phyloP scores from a whole-genome alignment of 1,140 invertebrate genomes.

The Battus philenor region DNA sequence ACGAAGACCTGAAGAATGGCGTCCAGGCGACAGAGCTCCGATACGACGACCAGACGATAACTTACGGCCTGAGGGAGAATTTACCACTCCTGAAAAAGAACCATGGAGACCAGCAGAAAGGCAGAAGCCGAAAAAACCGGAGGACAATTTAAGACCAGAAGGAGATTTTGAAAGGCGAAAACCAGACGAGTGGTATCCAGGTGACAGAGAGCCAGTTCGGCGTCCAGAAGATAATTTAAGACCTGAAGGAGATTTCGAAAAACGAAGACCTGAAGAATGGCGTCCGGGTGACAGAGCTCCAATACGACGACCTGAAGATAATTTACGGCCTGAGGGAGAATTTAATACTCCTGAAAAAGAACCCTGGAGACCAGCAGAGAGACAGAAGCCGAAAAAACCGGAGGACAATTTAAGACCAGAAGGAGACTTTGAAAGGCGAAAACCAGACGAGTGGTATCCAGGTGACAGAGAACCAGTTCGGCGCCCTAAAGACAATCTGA shows the following conservation, averaged over 20 bases:
- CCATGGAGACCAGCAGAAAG: slow-evolving; percentile 65
- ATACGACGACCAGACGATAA: slow-evolving; percentile 76
- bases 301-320: slow-evolving; percentile 76
- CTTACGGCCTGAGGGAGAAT: slow-evolving; percentile 79
- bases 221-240: slow-evolving; percentile 77
- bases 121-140: slow-evolving; percentile 42
- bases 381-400: slow-evolving; percentile 45
- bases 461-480: slow-evolving; percentile 60
- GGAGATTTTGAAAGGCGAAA: slow-evolving; percentile 77
- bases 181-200: slow-evolving; percentile 70
- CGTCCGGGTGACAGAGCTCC: slow-evolving; percentile 74
- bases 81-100: slow-evolving; percentile 63
- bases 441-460: slow-evolving; percentile 57
- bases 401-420: slow-evolving; percentile 77
- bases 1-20: slow-evolving; percentile 74
- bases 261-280: slow-evolving; percentile 60
- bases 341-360: slow-evolving; percentile 55
- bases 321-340: slow-evolving; percentile 77
- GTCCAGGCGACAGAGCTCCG: slow-evolving; percentile 76
- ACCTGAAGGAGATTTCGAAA: slow-evolving; percentile 78
- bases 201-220: slow-evolving; percentile 73
- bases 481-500: slow-evolving; percentile 43
- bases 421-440: slow-evolving; percentile 79
- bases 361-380: slow-evolving; percentile 50
- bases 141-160: slow-evolving; percentile 52